Base-by-base conservation (phyloP, 2,113 vertebrate species). In the Cynoglossus semilaevis region DNA sequence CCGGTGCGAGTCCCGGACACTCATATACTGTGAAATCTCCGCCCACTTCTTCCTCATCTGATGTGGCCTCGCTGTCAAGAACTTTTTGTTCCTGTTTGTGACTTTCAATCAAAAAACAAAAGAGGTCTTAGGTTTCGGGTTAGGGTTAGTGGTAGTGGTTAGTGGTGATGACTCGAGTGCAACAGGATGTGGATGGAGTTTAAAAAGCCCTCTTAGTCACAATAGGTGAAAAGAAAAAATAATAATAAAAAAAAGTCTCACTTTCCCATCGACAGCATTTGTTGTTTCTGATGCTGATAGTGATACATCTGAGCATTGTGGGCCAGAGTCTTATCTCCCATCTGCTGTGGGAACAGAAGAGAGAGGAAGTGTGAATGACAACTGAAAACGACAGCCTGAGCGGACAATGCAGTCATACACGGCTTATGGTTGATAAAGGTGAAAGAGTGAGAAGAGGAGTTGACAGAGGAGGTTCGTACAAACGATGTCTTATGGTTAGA, bases 11-110 rank as follows among this genome's bases (percentile, higher is more conserved):
- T 48, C 96, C 96, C 0, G 96, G 96, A 62, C 96, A 99, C 81
- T 99, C 96, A 0, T 99, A 99, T 36, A 99, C 96, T 0, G 96
- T 99, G 82, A 98, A 98, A 76, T 96, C 96, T 2, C 96, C 95
- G 0, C 95, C 96, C 62, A 95, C 94, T 1, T 96, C 96, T 82
- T 99, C 96, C 63, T 96, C 96, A 0, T 98, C 96, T 0, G 96
- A 96, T 14, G 91, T 92, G 0, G 92, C 92, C 0, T 90, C 91
- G 0, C 89, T 90, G 29, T 97, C 94, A 0, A 84, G 59, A 51
- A 87, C 85, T 77, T 96, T 94, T 63, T 91, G 82, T n/a, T 96
- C 93, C 12, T 92, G 92, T 85, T 94, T 94, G 79, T 95, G 92
- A 76, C 96, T 99, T 22, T 12, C 4, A 41, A 12, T 11, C 1